Evolutionary conservation across 1,140 invertebrate genomes (phyloP).

Genomic region (Meloidogyne hapla): DNA sequence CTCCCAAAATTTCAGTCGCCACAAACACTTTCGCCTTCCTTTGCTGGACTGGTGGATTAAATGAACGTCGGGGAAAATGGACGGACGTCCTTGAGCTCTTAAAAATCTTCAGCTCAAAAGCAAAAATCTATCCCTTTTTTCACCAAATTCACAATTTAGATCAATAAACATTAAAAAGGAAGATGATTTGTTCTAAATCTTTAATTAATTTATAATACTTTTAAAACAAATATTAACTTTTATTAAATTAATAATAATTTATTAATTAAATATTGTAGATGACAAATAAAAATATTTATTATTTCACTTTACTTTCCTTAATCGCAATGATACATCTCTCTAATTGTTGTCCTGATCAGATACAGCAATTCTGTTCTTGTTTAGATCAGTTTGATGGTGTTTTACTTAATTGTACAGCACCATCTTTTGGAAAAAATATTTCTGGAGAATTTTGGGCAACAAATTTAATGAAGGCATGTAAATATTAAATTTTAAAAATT

Average conservation of each 20-base stretch:
- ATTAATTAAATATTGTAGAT: not conserved
- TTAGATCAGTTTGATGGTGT: slow-evolving; percentile 48
- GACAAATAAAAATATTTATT: not conserved
- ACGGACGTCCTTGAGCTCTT: not conserved
- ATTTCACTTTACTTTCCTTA: not conserved
- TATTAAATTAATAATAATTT: not conserved
- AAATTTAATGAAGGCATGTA: slow-evolving; percentile 12
- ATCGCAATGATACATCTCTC: not conserved
- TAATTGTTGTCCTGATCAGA: slow-evolving; percentile 32
- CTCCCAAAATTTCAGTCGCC: not conserved
- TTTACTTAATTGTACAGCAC: slow-evolving; percentile 36
- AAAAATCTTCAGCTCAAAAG: not conserved
- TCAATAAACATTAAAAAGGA: not conserved
- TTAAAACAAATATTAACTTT: not conserved
- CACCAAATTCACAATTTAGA: not conserved
- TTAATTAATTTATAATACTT: too few species aligned
- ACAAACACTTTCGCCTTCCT: not conserved
- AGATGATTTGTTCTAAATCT: not conserved
- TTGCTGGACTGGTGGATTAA: not conserved
- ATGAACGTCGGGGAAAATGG: not conserved
- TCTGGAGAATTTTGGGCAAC: not conserved
- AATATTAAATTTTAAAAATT: not conserved
- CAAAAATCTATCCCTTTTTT: not conserved
- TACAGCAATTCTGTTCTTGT: slow-evolving; percentile 38
- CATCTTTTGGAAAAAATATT: not conserved